Evolutionary conservation across 2,888 invertebrate genomes (phyloP).

Genomic region (Trichopria drosophilae): DNA sequence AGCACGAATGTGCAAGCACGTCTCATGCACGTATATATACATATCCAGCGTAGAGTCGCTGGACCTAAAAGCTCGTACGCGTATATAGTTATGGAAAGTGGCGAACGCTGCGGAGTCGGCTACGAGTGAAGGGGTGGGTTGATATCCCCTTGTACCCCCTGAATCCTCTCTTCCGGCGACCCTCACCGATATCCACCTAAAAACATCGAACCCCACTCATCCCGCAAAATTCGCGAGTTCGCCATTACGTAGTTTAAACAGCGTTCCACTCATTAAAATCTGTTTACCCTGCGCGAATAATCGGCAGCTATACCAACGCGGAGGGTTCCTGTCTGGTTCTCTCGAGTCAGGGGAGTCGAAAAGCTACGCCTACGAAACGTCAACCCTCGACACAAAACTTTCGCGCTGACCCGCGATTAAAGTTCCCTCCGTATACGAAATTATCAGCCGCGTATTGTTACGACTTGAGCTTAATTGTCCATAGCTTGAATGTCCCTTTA

Average conservation of each 20-base stretch:
- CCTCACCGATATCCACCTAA: too few species aligned
- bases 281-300: constrained; percentile 59
- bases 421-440: too few species aligned
- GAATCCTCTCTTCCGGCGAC: constrained; percentile 1
- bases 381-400: constrained; percentile 18
- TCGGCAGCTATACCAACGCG: constrained; percentile 21
- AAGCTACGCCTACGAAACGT: background rate
- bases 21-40: constrained; percentile 6
- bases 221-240: constrained; percentile 34
- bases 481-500: too few species aligned
- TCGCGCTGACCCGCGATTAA: too few species aligned
- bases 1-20: constrained; percentile 37
- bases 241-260: constrained; percentile 34
- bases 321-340: background rate
- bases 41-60: background rate
- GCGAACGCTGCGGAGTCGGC: too few species aligned
- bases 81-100: too few species aligned
- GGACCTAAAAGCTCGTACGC: too few species aligned
- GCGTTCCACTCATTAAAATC: constrained; percentile 61
- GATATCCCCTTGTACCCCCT: constrained; percentile 2
- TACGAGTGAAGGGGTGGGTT: constrained; percentile 26
- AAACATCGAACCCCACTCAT: too few species aligned
- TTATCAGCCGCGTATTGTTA: too few species aligned
- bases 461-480: too few species aligned
- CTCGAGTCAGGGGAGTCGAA: background rate